Conservation (phyloP, 2,888 invertebrate species). For the Sinopyrophorus schimmeli region DNA sequence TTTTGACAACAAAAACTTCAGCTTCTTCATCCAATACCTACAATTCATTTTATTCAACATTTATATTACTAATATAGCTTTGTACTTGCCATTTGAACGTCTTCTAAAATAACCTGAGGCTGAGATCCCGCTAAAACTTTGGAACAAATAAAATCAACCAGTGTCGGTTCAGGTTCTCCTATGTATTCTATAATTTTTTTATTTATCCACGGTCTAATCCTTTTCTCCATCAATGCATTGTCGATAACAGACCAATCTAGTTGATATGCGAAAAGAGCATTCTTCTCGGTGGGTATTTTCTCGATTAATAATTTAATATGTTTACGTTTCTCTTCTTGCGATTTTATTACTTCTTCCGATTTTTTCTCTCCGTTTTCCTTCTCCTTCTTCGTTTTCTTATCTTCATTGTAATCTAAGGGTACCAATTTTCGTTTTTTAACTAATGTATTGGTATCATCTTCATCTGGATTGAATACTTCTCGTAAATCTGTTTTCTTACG, state of each 20-base stretch:
- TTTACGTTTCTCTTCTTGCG: conserved; percentile 93
- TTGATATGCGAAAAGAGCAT: conserved; percentile 91
- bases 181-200: conserved; percentile 99
- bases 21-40: conserved; percentile 99
- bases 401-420: conserved; percentile 71
- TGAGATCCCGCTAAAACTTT: conserved; percentile 93
- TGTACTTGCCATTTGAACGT: conserved; percentile 97
- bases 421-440: conserved; percentile 78
- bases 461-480: conserved; percentile 86
- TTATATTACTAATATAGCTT: neutral
- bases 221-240: conserved; percentile 83
- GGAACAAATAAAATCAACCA: conserved; percentile 99
- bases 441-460: conserved; percentile 64
- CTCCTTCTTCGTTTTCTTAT: conserved; percentile 58
- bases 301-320: conserved; percentile 97
- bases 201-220: conserved; percentile 99
- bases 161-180: conserved; percentile 96
- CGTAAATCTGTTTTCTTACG: conserved; percentile 77
- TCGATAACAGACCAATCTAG: conserved; percentile 86
- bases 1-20: conserved; percentile 99
- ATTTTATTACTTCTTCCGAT: conserved; percentile 65
- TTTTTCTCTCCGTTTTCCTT: conserved; percentile 56
- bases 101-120: conserved; percentile 94
- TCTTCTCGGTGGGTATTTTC: conserved; percentile 97
- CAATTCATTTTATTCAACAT: conserved; percentile 24